These are phyloP conservation scores for Cryptophagus acutangulus DNA, from an alignment of 2,888 invertebrate species.

Conservation along the genomic window DNA sequence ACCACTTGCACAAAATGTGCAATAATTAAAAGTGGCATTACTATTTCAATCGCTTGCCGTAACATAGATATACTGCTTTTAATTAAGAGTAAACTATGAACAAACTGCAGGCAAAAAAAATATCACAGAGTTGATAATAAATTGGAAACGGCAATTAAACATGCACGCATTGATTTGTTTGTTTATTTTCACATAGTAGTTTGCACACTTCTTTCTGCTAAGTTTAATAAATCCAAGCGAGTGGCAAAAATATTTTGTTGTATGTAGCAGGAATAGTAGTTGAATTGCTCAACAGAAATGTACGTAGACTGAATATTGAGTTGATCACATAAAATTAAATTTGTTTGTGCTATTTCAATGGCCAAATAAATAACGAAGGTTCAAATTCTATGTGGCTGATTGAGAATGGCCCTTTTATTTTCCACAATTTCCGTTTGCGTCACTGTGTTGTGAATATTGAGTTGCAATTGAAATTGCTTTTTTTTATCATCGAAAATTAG, in stretches of 20 bases:
- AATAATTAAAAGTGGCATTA: slow-evolving; percentile 6
- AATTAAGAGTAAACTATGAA: slow-evolving; percentile 6
- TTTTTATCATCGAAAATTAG: too few relatives aligned
- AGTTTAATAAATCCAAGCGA: too few relatives aligned
- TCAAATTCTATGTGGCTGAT: neutral
- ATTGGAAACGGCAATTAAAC: neutral
- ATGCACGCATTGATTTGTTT: neutral
- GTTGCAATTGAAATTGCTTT: too few relatives aligned
- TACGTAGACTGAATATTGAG: slow-evolving; percentile 6
- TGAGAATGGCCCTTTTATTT: too few relatives aligned
- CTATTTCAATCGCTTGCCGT: slow-evolving; percentile 5
- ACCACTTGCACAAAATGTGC: neutral
- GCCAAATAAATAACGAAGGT: slow-evolving; percentile 8
- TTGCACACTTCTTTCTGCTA: neutral
- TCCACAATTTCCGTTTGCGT: too few relatives aligned
- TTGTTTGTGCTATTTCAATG: slow-evolving; percentile 8
- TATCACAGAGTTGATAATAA: slow-evolving; percentile 3
- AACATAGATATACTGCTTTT: slow-evolving; percentile 2
- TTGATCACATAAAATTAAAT: slow-evolving; percentile 9
- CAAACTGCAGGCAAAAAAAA: neutral
- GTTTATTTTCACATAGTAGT: neutral
- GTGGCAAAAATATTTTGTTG: too few relatives aligned
- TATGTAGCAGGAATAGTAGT: neutral
- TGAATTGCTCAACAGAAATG: neutral
- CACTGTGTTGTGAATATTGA: too few relatives aligned